phyloP scores from a whole-genome alignment of 2,797 vertebrate genomes.

The Pteropus rufus region DNA sequence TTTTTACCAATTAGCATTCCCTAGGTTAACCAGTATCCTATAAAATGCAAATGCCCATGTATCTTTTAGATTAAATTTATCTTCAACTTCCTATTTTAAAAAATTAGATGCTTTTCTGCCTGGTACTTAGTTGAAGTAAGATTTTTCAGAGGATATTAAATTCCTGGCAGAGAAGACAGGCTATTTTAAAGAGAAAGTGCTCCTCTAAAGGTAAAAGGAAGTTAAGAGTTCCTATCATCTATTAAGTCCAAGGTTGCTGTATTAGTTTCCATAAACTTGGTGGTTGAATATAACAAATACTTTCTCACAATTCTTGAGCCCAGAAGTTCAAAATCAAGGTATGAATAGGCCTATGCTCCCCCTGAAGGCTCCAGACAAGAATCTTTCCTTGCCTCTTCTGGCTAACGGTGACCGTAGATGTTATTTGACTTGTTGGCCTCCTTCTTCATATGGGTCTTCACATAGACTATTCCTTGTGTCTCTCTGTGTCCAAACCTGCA shows the following conservation, averaged over 20 bases:
- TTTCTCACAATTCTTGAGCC: background rate
- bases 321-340: background rate
- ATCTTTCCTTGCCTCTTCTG: background rate
- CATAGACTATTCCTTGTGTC: background rate
- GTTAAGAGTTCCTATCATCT: background rate
- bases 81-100: background rate
- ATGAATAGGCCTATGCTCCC: background rate
- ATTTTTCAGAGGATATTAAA: background rate
- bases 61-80: background rate
- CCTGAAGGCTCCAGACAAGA: background rate
- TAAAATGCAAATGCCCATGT: background rate
- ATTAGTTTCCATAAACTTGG: background rate
- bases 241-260: background rate
- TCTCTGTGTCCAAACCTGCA: background rate
- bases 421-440: background rate
- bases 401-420: background rate
- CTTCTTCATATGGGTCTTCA: background rate
- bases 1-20: background rate
- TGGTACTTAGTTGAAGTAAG: background rate
- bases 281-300: background rate
- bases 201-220: background rate
- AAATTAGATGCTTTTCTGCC: background rate
- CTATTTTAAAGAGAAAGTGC: slow-evolving; percentile 7
- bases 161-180: background rate
- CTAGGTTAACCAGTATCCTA: background rate